Evolutionary conservation across 2,888 invertebrate genomes (phyloP), one percentile per base, ranked within the genome.

Genomic region (Drosophila monieri): DNA sequence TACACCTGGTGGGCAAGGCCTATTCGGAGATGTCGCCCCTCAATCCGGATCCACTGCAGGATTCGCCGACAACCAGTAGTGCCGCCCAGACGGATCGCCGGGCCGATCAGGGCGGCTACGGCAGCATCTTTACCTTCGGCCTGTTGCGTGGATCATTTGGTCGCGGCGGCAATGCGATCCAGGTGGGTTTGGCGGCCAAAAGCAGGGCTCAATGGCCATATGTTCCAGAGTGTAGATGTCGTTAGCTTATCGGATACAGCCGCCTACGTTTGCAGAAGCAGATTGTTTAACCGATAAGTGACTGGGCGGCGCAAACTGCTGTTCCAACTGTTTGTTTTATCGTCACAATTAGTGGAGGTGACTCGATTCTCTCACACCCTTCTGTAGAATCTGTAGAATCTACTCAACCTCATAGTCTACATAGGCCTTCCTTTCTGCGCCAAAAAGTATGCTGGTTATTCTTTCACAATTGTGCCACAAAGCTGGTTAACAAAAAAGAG

Each of bases 1-100:
- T 91, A 32, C 74, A 74, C 10, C 80, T 88, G 57, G 78, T 91
- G 54, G 91, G 91, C 27, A 89, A 90, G 47, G 79, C 91, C 52
- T 89, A 85, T 54, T 91, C 91, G 55, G 91, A 91, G 78, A 85
- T 91, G 90, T 91, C 91, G 53, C 91, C 91, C 5, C 64, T 91
- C n/a, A 91, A 91, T 85, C 91, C 91, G 4, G 51, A 77, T 15
- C 6, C 32, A 0, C 65, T 74, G 46, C 89, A 89, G 5, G 51
- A 77, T 12, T 12, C 46, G 0, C 73, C 76, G 10, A 75, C 85
- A 15, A 79, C 76, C 3, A 70, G 76, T 18, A 62, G 72, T n/a
- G 18, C 55, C 48, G 69, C 39, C 35, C 65, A 69, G 14, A 2
- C 35, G 35, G 80, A 78, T 6, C 78, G 77, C 41, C 79, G 83